Percentiles rank a stretch among this genome's conserved stretches.
phyloP scores from a whole-genome alignment of 1,140 invertebrate species.

The Telenomus remus region DNA sequence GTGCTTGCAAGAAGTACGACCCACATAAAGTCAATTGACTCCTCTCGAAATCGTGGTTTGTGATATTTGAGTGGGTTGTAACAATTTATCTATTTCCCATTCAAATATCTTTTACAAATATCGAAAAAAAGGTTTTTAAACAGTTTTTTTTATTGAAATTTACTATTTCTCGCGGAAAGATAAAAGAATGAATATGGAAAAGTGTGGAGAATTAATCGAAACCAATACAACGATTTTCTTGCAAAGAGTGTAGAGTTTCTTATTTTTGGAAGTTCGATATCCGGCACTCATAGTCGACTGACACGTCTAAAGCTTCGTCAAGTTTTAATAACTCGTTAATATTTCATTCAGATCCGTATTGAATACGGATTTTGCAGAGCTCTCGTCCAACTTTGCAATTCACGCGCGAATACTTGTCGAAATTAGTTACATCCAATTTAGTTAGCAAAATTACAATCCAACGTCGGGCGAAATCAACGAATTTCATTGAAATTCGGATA shows the following conservation, averaged over 20 bases:
- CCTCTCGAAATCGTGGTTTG: neutral
- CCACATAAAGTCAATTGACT: neutral
- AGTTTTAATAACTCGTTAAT: constrained; percentile 47
- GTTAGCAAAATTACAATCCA: constrained; percentile 17
- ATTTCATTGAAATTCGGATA: no score
- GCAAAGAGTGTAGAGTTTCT: no score
- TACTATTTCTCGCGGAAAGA: no score
- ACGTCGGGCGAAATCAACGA: neutral
- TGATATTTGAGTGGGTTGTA: neutral
- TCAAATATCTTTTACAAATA: no score
- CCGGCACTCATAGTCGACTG: neutral
- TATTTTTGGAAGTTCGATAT: neutral
- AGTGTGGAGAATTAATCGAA: no score
- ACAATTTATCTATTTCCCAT: constrained; percentile 7
- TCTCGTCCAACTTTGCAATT: constrained; percentile 9
- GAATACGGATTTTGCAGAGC: no score
- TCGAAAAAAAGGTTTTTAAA: no score
- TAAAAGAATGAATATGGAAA: no score
- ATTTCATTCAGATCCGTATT: constrained; percentile 25
- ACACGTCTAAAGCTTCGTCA: constrained; percentile 16
- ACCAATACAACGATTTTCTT: no score
- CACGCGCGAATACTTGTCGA: neutral
- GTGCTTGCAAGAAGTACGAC: neutral
- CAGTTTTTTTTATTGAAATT: no score
- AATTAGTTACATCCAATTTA: constrained; percentile 42